Percentiles rank a stretch among this genome's conserved stretches.
Evolutionary conservation across 2,888 invertebrate genomes (phyloP).

Genomic region (Phyllotreta striolata): DNA sequence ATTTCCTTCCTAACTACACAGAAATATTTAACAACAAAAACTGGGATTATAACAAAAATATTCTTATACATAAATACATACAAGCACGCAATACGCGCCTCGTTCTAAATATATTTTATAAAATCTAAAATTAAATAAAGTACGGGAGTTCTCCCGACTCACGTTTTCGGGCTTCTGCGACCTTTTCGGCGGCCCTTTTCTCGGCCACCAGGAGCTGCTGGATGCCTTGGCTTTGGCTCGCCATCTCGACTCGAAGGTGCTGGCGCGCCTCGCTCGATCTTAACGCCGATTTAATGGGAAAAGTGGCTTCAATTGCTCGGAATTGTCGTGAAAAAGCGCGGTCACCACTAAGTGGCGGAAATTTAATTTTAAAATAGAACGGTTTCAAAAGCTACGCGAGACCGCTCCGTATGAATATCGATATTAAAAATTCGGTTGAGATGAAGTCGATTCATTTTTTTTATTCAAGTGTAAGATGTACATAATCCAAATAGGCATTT

Average conservation of each 20-base stretch:
- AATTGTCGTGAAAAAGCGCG: slow-evolving; percentile 33
- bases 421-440: too few relatives aligned
- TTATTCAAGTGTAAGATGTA: too few relatives aligned
- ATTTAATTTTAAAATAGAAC: slow-evolving; percentile 32
- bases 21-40: too few relatives aligned
- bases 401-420: too few relatives aligned
- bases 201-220: slow-evolving; percentile 61
- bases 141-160: slow-evolving; percentile 48
- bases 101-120: slow-evolving; percentile 20
- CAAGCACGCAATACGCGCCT: background rate
- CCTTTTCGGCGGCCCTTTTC: slow-evolving; percentile 62
- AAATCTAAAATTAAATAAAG: slow-evolving; percentile 25
- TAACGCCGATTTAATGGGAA: slow-evolving; percentile 27
- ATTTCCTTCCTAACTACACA: too few relatives aligned
- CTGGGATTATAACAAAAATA: too few relatives aligned
- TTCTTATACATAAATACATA: too few relatives aligned
- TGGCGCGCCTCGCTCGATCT: slow-evolving; percentile 14
- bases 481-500: too few relatives aligned
- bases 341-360: slow-evolving; percentile 18
- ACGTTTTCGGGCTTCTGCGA: slow-evolving; percentile 62
- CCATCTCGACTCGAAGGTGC: slow-evolving; percentile 13
- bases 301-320: slow-evolving; percentile 32
- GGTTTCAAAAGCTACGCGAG: slow-evolving; percentile 2
- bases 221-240: slow-evolving; percentile 55
- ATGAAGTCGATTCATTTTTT: too few relatives aligned